Base-by-base conservation (phyloP, 2,113 vertebrate species). In the Elephas maximus region DNA sequence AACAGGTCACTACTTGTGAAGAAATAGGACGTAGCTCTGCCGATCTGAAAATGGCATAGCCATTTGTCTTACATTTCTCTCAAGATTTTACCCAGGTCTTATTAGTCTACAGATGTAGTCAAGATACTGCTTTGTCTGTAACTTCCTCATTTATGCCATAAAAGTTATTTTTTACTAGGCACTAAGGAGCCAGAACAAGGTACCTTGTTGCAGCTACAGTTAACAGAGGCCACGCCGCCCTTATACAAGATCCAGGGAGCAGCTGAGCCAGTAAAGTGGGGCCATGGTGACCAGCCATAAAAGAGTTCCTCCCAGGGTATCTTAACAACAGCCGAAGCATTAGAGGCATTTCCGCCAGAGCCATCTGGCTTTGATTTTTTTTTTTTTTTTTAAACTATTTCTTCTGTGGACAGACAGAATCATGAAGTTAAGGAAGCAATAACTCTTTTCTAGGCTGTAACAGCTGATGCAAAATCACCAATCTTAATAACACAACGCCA, bases 361-460 rank as follows among this genome's bases (percentile, higher is more conserved):
- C 96, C 95, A 98, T 98, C 92, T 97, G 97, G 96, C 94, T 97
- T 97, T 97, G 90, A 96, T 97, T 94, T 94, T 94, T 93, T 73
- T 41, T 73, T 41, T 63, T 83, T 37, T 71, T 41, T 93, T 81
- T 82, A 28, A 74, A 60, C 51, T 79, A 30, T 96, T 96, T 96
- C 89, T 60, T 84, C 93, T 86, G 60, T 97, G 37, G 0, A 79
- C 89, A 96, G 57, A 93, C 45, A 91, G 76, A 95, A 60, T 80
- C 95, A 97, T 94, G 97, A 97, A 98, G 96, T 94, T 96, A 96
- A 96, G 97, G 96, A 98, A 97, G 95, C 86, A 96, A 95, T 98
- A 96, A 90, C 86, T 98, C 97, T 98, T 97, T 90, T 87, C 94
- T 92, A 90, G 78, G 97, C 94, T 96, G 84, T 94, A 97, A 93